Evolutionary conservation across 2,113 vertebrate species (phyloP).

Genomic region (Lethenteron reissneri): DNA sequence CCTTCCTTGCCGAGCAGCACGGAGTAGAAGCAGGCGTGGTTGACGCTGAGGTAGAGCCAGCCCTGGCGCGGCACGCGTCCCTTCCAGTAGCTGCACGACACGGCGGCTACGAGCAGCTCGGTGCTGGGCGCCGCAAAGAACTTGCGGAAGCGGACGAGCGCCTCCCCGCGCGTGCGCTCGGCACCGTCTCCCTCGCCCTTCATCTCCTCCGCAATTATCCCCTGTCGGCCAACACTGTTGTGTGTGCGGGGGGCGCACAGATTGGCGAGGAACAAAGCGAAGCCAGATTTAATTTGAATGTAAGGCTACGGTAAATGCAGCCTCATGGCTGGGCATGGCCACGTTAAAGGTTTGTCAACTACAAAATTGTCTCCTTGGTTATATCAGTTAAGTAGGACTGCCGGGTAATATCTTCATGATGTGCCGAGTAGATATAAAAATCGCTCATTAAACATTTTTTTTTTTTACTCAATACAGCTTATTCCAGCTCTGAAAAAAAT

Average conservation of each 20-base stretch:
- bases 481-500: too few species aligned
- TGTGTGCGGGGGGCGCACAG: neutral
- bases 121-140: constrained; percentile 64
- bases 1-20: constrained; percentile 89
- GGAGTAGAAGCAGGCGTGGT: constrained; percentile 90
- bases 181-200: constrained; percentile 64
- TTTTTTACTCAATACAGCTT: too few species aligned
- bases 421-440: too few species aligned
- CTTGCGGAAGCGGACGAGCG: constrained; percentile 52
- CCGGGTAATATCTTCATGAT: too few species aligned
- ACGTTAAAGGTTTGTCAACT: neutral
- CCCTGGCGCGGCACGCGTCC: constrained; percentile 83
- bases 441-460: too few species aligned
- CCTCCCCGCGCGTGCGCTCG: constrained; percentile 65
- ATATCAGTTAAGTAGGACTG: too few species aligned
- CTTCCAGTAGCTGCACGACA: constrained; percentile 94
- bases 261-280: neutral
- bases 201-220: constrained; percentile 76
- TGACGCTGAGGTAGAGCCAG: constrained; percentile 82
- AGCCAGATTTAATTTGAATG: neutral
- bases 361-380: too few species aligned
- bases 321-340: neutral
- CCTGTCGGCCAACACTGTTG: constrained; percentile 24
- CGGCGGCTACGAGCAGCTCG: constrained; percentile 67
- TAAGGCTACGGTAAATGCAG: neutral